phyloP scores from a whole-genome alignment of 1,140 invertebrate genomes.

The Nymphalis io region DNA sequence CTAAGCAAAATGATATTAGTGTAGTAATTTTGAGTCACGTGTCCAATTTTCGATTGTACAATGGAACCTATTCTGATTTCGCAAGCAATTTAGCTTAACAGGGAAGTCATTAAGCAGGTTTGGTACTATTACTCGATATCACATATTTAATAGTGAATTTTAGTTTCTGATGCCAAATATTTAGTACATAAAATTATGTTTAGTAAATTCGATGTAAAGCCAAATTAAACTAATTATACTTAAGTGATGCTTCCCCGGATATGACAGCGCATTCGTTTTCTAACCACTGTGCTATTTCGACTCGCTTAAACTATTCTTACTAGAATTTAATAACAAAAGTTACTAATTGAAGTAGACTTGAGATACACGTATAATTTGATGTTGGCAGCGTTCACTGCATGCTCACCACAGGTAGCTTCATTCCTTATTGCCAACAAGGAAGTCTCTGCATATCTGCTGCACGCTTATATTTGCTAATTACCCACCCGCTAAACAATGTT shows the following conservation, averaged over 20 bases:
- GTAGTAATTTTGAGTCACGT: background rate
- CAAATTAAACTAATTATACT: too few species aligned
- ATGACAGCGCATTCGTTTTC: too few species aligned
- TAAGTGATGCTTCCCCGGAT: too few species aligned
- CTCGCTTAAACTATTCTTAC: background rate
- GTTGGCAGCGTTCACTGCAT: too few species aligned
- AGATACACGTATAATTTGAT: background rate
- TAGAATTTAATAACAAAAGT: constrained; percentile 7
- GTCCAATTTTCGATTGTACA: background rate
- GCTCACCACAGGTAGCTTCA: too few species aligned
- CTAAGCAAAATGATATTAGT: background rate
- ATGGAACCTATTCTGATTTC: background rate
- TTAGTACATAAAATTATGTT: background rate
- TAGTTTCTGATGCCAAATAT: background rate
- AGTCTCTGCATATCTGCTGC: too few species aligned
- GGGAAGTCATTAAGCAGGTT: constrained; percentile 1
- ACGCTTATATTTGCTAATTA: too few species aligned
- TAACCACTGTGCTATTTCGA: too few species aligned
- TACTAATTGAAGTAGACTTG: background rate
- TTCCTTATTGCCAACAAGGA: too few species aligned
- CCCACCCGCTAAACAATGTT: too few species aligned
- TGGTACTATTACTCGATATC: background rate
- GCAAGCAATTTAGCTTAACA: constrained; percentile 9
- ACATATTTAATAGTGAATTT: background rate
- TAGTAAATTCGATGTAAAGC: too few species aligned